Conservation (phyloP, 2,888 invertebrate genomes). For the Isoperla grammatica region DNA sequence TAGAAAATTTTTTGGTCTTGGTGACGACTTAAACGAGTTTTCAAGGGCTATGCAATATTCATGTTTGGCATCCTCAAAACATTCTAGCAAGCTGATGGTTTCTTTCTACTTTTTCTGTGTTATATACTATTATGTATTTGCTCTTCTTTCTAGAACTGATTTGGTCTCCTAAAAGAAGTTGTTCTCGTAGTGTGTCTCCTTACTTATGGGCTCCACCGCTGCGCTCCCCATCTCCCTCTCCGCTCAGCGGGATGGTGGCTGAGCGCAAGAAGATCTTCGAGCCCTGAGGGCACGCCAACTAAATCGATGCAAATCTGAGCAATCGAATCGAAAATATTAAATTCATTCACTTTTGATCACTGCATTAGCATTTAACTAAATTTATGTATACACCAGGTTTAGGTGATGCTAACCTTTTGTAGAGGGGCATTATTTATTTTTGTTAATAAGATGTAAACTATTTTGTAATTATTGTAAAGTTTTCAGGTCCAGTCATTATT, state of each 20-base stretch:
- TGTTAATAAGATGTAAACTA: neutral
- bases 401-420: neutral
- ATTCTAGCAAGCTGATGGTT: no score
- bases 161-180: conserved; percentile 47
- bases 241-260: conserved; percentile 64
- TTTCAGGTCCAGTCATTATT: no score
- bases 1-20: no score
- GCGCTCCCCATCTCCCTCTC: conserved; percentile 35
- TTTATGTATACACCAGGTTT: neutral
- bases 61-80: no score
- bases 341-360: neutral
- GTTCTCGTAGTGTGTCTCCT: conserved; percentile 37
- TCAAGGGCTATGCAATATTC: no score
- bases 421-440: conserved; percentile 2
- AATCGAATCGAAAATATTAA: conserved; percentile 11
- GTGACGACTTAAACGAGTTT: no score
- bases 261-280: conserved; percentile 66
- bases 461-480: neutral
- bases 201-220: conserved; percentile 31
- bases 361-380: conserved; percentile 1
- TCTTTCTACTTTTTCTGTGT: no score
- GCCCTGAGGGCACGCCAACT: conserved; percentile 32
- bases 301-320: conserved; percentile 2
- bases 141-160: conserved; percentile 49
- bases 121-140: no score